Base-by-base conservation (phyloP, 2,888 invertebrate genomes). In the Hesperia comma region DNA sequence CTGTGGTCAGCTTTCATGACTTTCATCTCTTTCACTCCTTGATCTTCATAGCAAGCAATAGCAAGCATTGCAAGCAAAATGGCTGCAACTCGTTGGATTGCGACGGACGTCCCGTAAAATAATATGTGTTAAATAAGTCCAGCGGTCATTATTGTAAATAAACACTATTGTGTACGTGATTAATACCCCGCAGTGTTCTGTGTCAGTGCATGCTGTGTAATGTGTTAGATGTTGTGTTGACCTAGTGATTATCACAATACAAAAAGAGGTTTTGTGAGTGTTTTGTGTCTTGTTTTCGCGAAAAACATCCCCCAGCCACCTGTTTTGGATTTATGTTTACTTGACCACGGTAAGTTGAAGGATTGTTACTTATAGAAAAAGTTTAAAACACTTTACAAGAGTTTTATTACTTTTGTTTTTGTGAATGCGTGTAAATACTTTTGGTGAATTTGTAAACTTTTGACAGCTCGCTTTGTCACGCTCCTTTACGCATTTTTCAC, bases 281-380 rank as follows among this genome's bases (percentile, higher is more conserved):
- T 90, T 88, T 86, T 87, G 87, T 88, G 86, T 75, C 85, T 86
- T 90, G 90, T 92, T 90, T 90, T 88, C 81, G 76, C 77, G 79
- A 81, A 84, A 84, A 86, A 81, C 81, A 80, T 82, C 77, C 76
- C 74, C 76, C 81, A 82, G 84, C 79, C 79, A 78, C 82, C 79
- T 83, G 80, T 87, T 86, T 91, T 89, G 92, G 92, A 91, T 92
- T 89, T 90, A 92, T 92, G 92, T 87, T 85, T 85, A 84, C 84
- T 87, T 87, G 84, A 84, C 76, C 77, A 84, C 88, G 88, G 92
- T 92, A 79, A 89, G 92, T 86, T 70, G 19, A 43, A 33, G 55
- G 15, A 26, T 40, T 32, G 43, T 15, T 3, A 33, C 8, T 15
- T 15, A 54, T 14, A 41, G 21, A 56, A 26, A 40, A 67, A 41